phyloP scores from a whole-genome alignment of 2,113 vertebrate species.

The Cricetomys ansorgei region DNA sequence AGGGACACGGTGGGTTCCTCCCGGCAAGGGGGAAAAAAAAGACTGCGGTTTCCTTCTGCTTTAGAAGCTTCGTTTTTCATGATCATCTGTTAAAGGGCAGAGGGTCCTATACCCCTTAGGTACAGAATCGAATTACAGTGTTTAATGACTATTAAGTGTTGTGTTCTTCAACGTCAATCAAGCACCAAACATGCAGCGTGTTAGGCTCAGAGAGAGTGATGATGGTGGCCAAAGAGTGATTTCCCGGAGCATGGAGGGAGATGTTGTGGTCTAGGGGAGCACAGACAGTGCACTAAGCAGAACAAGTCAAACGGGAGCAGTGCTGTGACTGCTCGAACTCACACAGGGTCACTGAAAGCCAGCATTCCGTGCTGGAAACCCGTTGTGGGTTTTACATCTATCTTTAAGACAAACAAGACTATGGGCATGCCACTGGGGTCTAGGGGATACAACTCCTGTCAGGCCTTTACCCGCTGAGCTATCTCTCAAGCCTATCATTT shows the following conservation, averaged over 20 bases:
- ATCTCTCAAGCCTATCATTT: neutral
- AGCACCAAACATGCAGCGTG: neutral
- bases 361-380: neutral
- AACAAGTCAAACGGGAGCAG: neutral
- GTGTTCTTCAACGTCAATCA: neutral
- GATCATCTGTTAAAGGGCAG: neutral
- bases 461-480: neutral
- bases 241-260: neutral
- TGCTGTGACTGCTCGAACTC: neutral
- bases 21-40: neutral
- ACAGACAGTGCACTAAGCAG: neutral
- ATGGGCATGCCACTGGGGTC: no score
- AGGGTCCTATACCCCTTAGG: no score
- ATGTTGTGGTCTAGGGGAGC: neutral
- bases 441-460: neutral
- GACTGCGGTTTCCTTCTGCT: neutral
- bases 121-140: neutral
- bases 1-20: neutral
- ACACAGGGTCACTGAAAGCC: no score
- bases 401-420: neutral
- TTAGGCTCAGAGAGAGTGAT: neutral
- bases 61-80: neutral
- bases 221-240: neutral
- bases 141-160: neutral
- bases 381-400: neutral